Evolutionary conservation across 2,797 vertebrate species (phyloP).

Genomic region (Hipposideros larvatus): DNA sequence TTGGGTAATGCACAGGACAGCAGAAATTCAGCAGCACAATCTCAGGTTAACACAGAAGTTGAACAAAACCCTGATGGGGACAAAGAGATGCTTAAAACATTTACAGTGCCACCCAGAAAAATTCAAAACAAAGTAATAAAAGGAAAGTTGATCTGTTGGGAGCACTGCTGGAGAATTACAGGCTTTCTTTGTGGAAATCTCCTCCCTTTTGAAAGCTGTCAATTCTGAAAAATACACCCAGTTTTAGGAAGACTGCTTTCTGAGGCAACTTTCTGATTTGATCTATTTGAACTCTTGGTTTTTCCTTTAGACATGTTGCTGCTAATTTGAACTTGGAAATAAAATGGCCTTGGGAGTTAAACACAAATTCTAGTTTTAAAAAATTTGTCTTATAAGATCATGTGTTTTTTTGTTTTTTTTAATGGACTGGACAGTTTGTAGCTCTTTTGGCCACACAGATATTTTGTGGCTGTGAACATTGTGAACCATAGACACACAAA

Average conservation of each 20-base stretch:
- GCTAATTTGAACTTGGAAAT: conserved; percentile 4
- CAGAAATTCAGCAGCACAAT: neutral
- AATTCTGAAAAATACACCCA: conserved; percentile 24
- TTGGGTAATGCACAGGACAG: neutral
- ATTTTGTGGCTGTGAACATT: conserved; percentile 44
- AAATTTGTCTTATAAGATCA: conserved; percentile 10
- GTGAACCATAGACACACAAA: neutral
- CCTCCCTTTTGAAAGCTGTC: conserved; percentile 1
- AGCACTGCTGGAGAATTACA: conserved; percentile 56
- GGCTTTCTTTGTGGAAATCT: neutral
- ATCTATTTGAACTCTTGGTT: neutral
- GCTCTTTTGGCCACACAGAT: neutral
- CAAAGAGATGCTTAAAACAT: neutral
- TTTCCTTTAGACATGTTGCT: conserved; percentile 39
- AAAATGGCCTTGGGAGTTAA: neutral
- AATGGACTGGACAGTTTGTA: neutral
- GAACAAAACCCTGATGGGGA: neutral
- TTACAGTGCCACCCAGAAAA: conserved; percentile 16
- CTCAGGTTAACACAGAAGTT: conserved; percentile 26
- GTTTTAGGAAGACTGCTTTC: conserved; percentile 6
- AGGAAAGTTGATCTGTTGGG: conserved; percentile 59
- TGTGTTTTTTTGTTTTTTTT: conserved; percentile 44
- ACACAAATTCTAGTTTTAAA: conserved; percentile 7
- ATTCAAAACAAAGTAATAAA: conserved; percentile 76
- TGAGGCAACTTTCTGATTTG: neutral